Base-by-base conservation (phyloP, 2,888 invertebrate species). In the Darwinula stevensoni region DNA sequence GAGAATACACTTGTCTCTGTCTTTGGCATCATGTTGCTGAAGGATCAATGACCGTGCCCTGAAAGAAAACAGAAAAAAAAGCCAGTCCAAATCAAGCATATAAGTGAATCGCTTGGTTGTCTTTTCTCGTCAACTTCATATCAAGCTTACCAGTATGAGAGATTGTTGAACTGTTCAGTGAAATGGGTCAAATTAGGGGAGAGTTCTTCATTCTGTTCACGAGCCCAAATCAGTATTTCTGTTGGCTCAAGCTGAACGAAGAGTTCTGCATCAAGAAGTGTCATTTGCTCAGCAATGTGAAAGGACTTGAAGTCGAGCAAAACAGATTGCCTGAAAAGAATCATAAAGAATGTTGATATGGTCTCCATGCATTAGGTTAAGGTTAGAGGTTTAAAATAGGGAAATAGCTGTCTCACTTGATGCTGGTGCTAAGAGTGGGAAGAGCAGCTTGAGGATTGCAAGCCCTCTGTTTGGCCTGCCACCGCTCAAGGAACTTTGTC, bases 151-250 rank as follows among this genome's bases (percentile, higher is more conserved):
- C 91, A 91, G 47, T 78, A 91, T 35, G 88, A 88, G 82, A 91
- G 86, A 57, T 94, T 91, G 51, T 97, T 97, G 53, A 97, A 97
- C 54, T 97, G 94, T 50, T 91, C 88, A 0, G 97, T 97, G 50
- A 97, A 97, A 40, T 73, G 61, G 17, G 86, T 88, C 35, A 97
- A 61, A 54, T 97, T 94, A 3, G 91, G 91, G 47, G 88, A 86
- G 42, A 75, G 64, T 48, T 91, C 88, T 52, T 94, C 94, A 40
- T 78, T 80, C 53, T 94, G 94, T 50, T 94, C 86, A 45, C 82
- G 72, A 22, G 91, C 82, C 88, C 91, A 97, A 42, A 86, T 68
- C 39, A 97, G 57, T 38, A 94, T 78, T 57, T 97, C 94, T 0
- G 88, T 84, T 37, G 88, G 82, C 54, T 94, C 88, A 43, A 97